Evolutionary conservation across 2,113 vertebrate species (phyloP), one percentile per base, ranked within the genome.

Genomic region (Labeo catla): DNA sequence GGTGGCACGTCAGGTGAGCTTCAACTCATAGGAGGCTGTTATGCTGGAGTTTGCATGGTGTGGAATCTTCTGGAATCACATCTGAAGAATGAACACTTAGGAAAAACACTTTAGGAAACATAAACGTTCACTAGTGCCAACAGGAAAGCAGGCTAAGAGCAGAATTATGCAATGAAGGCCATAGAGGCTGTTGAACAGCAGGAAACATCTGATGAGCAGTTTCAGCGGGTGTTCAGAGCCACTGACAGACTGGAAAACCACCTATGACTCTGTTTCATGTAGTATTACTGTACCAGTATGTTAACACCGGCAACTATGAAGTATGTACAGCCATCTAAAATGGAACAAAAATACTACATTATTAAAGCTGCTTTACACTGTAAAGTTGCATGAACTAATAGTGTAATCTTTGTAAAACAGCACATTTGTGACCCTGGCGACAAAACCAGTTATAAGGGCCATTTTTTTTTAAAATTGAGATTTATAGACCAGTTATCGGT

Each of bases 1-100:
- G 91, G 95, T 97, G 84, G 96, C 97, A 4, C 95, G 96, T 91
- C 97, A 99, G 98, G 98, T 99, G 91, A 92, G 93, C n/a, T n/a
- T 8, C 6, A 19, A 21, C 2, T 43, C 36, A 43, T 43, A 68
- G 65, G 6, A 39, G 3, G n/a, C 4, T 70, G 34, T 39, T 68
- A 36, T 34, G 6, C 13, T 68, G 68, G 36, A n/a, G 9, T 45
- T 45, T 45, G 49, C 13, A 76, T 4, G 47, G 23, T 36, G 1
- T 76, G 49, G 47, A 72, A 52, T 34, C 8, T 70, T 70, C 68
- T 52, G 76, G 34, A 59, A 36, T 57, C 50, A n/a, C 6, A 1
- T 21, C 16, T 11, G 19, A 36, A 11, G 6, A n/a, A 28, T 74
- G 5, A 77, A 78, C 15, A 21, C 52, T 54, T 43, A 12, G n/a